A percentile compares a stretch with the other conserved stretches of the same genome.
These are phyloP conservation scores for Ypsolopha scabrella DNA, from an alignment of 2,888 invertebrate genomes.

Conservation along the genomic window DNA sequence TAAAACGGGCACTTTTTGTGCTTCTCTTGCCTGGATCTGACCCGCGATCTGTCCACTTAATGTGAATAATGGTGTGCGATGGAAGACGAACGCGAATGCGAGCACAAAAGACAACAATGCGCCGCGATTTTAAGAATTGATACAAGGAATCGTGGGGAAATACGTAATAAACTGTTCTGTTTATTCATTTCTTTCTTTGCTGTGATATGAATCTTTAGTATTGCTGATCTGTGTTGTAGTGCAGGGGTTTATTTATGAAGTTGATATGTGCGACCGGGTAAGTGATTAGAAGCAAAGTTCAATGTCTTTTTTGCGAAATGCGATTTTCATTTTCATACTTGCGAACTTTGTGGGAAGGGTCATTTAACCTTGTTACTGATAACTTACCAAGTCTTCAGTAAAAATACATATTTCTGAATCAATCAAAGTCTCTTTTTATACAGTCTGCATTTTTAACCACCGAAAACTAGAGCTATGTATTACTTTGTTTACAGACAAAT, in stretches of 20 bases:
- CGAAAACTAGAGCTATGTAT: too few relatives aligned
- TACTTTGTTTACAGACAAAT: too few relatives aligned
- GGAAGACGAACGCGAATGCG: conserved; percentile 66
- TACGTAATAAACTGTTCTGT: conserved; percentile 9
- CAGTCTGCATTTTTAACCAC: too few relatives aligned
- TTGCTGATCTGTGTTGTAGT: background rate
- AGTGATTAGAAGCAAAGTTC: too few relatives aligned
- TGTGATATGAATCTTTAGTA: background rate
- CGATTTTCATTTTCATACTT: too few relatives aligned
- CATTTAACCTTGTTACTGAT: too few relatives aligned
- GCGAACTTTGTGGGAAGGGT: too few relatives aligned
- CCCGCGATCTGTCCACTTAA: conserved; percentile 71
- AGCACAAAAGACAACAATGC: conserved; percentile 69
- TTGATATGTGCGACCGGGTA: too few relatives aligned
- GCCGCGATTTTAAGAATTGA: conserved; percentile 64
- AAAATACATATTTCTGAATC: too few relatives aligned
- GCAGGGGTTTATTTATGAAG: background rate
- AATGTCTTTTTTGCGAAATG: too few relatives aligned
- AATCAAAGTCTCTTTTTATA: too few relatives aligned
- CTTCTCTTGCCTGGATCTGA: conserved; percentile 71
- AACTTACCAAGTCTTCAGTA: too few relatives aligned
- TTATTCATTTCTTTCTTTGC: background rate
- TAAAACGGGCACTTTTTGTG: conserved; percentile 71
- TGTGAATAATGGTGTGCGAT: conserved; percentile 71
- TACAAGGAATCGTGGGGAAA: conserved; percentile 56